phyloP scores from a whole-genome alignment of 2,113 vertebrate species.

The Brachyistius frenatus region DNA sequence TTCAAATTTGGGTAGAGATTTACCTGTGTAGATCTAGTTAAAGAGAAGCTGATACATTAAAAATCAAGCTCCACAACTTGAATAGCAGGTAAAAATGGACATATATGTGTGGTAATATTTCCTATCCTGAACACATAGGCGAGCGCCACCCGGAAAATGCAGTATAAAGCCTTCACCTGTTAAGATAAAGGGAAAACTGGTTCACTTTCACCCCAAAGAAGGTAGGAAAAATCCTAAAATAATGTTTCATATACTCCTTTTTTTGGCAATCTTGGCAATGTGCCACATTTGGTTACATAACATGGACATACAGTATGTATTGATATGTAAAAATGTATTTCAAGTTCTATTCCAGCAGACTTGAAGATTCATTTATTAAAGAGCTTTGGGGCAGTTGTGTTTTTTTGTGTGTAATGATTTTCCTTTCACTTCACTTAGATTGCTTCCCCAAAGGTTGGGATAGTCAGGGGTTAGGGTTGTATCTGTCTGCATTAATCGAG shows the following conservation, averaged over 20 bases:
- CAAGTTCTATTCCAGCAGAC: neutral
- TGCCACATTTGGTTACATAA: neutral
- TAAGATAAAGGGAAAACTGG: slow-evolving; percentile 84
- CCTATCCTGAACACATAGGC: slow-evolving; percentile 64
- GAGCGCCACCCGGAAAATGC: slow-evolving; percentile 86
- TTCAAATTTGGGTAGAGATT: no score
- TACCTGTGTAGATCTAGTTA: no score
- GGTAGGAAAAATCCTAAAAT: slow-evolving; percentile 66
- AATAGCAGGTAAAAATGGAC: neutral
- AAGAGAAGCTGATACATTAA: no score
- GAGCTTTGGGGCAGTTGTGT: neutral
- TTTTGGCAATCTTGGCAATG: neutral
- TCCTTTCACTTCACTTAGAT: no score
- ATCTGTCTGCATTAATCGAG: no score
- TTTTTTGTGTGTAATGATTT: no score
- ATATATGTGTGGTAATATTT: neutral
- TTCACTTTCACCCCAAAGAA: slow-evolving; percentile 85
- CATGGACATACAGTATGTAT: neutral
- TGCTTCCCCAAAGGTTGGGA: no score
- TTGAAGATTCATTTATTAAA: neutral
- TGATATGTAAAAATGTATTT: neutral
- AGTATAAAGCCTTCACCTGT: slow-evolving; percentile 77
- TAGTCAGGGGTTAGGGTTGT: no score
- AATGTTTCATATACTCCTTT: neutral
- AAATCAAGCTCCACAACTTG: no score